Evolutionary conservation across 2,888 invertebrate genomes (phyloP), one percentile per base, ranked within the genome.

Genomic region (Ariolimax columbianus): DNA sequence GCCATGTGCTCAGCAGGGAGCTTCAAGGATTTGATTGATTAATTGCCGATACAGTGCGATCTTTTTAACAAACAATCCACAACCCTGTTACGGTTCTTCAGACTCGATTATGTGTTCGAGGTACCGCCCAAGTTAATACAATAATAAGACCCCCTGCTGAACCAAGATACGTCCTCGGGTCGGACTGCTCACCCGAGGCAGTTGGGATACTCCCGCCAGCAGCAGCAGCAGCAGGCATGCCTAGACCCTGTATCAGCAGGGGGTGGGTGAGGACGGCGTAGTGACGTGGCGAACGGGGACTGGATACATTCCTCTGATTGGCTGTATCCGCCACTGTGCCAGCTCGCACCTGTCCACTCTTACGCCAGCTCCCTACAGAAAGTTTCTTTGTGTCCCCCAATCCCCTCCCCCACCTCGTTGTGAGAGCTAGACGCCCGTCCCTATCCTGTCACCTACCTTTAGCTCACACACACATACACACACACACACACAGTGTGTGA

Each of bases 221-320:
- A n/a, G n/a, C n/a, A n/a, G n/a, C n/a, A n/a, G n/a, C n/a, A n/a
- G n/a, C n/a, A 33, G 66, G 33, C 14, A 30, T 17, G 14, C 19
- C 17, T 33, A 33, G 4, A 30, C 33, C 33, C 26, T 38, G 26
- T 4, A 40, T 19, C 6, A 14, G 26, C 4, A 4, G 40, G 23
- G 40, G 40, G 36, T 36, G 38, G 72, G 23, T 40, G 40, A 6
- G 26, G 40, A 30, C 30, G 33, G 66, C 30, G 23, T 33, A 7
- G 33, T 66, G 66, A 11, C 7, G 7, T 7, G 38, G 6, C 1
- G 72, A 11, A 26, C 19, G 4, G 33, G 17, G 36, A 55, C 6
- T 55, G 17, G 23, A 11, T 51, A 51, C 75, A 75, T 51, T 75
- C 73, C 73, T 33, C 75, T 75, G 75, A 75, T 75, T 75, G 75